These are phyloP conservation scores for Chaunax sp. DNA, from an alignment of 2,797 vertebrate genomes.

Conservation along the genomic window DNA sequence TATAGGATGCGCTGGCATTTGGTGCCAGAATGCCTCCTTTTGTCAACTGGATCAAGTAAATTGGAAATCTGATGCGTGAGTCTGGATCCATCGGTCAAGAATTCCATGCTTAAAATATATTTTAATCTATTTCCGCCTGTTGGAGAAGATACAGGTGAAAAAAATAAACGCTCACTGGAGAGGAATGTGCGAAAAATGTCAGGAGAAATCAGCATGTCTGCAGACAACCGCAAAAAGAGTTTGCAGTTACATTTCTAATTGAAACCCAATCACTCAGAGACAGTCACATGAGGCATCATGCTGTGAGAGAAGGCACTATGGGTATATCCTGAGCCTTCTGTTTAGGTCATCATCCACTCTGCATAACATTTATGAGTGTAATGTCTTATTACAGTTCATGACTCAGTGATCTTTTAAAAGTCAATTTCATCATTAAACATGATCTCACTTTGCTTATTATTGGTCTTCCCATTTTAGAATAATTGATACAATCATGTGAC, in stretches of 20 bases:
- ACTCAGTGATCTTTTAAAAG: conserved; percentile 54
- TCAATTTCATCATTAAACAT: conserved; percentile 49
- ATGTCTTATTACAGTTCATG: conserved; percentile 44
- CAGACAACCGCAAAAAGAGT: conserved; percentile 62
- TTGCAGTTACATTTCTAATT: conserved; percentile 52
- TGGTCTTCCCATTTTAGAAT: conserved; percentile 45
- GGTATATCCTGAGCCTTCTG: conserved; percentile 25
- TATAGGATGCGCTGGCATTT: not conserved
- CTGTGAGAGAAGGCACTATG: conserved; percentile 24
- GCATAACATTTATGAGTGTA: conserved; percentile 31
- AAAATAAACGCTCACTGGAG: not conserved
- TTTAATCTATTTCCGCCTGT: not conserved
- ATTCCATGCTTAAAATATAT: not conserved
- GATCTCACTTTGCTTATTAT: conserved; percentile 56
- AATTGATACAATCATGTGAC: conserved; percentile 59
- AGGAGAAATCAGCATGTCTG: conserved; percentile 29
- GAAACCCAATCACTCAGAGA: conserved; percentile 70
- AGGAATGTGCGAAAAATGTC: conserved; percentile 32
- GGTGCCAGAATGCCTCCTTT: conserved; percentile 21
- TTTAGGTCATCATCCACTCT: conserved; percentile 43
- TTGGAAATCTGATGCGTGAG: not conserved
- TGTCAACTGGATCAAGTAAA: not conserved
- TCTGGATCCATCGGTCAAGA: not conserved
- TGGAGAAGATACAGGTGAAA: not conserved
- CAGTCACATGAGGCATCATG: conserved; percentile 46